Base-by-base conservation (phyloP, 2,113 vertebrate species). In the Cynocephalus volans region DNA sequence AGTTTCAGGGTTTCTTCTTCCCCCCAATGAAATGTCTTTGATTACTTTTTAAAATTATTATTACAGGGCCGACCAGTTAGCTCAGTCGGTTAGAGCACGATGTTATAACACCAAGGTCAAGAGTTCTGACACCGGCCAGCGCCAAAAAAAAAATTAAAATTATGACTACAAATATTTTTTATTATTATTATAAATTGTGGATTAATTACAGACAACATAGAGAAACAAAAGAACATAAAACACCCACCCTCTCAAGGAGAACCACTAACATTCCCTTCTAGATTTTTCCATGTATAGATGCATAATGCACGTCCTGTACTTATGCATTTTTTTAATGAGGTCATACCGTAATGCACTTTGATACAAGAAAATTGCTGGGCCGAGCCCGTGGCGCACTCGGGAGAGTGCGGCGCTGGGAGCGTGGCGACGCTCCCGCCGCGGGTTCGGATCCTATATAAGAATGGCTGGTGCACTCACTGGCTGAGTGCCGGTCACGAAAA, bases 261-360 rank as follows among this genome's bases (percentile, higher is more conserved):
- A 50, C 12, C 65, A 93, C 48, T 26, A 48, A 65, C 48, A 60
- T 54, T 77, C 48, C 80, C 17, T 62, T 90, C 64, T 54, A 75
- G 70, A 69, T 73, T 70, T 91, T 65, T 93, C 64, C 31, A 23
- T 31, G 19, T 24, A 54, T 83, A 33, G 54, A 79, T 85, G 75
- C 14, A 23, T 56, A 62, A 73, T 67, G 52, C 4, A 36, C n/a
- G 23, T 4, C 41, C 13, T 36, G 23, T 4, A 50, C 13, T 36
- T 86, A 1, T 2, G 1, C 90, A 36, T 87, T 83, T 96, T 84
- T 88, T 83, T 56, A 87, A 92, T 60, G 72, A 88, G 60, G 23
- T 92, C 67, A 94, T 58, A 62, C 52, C 28, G 5, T 62, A 7
- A 50, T 72, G 36, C 62, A 58, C 86, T 73, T 93, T 80, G 80